Base-by-base conservation (phyloP, 1,140 invertebrate species). In the Trichonephila clavipes region DNA sequence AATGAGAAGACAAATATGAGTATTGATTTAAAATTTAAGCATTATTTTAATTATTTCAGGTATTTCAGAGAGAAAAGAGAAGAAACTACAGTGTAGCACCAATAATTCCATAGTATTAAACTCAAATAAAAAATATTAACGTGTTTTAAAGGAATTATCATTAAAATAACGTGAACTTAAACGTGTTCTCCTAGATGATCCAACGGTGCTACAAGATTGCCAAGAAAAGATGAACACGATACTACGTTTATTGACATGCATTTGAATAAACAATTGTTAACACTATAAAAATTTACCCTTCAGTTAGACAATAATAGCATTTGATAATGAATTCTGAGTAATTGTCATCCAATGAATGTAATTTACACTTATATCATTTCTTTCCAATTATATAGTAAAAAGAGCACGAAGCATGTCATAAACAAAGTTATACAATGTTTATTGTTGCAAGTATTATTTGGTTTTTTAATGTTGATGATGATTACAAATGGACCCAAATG, bases 31-130 rank as follows among this genome's bases (percentile, higher is more conserved):
- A 51, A 7, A 10, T 7, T 51, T 51, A 51, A 51, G 51, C 51
- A 51, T 51, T 51, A 1, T 66, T 90, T 59, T 24, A 34, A 21
- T 77, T 90, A 81, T 92, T 92, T 87, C 66, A 92, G 91, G 66
- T 62, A 92, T 40, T 92, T 87, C 44, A 66, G 91, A 77, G 91
- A 92, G 21, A 92, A 92, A 77, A 92, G 91, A 92, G 91, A 92
- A 92, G 91, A 92, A 92, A 92, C 91, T 2, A 92, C 91, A 77
- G 91, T 92, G 91, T 92, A 92, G 91, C 83, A 58, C 28, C 44
- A 69, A 51, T 3, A 14, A n/a, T 28, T 19, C 8, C 2, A 8
- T 90, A 81, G 72, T 24, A 28, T n/a, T 64, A 18, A 18, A 64
- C 62, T 21, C 14, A 18, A 34, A 77, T 77, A 40, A 18, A 34